These are phyloP conservation scores for Portevinia maculata DNA, from an alignment of 2,888 invertebrate genomes.

Conservation along the genomic window DNA sequence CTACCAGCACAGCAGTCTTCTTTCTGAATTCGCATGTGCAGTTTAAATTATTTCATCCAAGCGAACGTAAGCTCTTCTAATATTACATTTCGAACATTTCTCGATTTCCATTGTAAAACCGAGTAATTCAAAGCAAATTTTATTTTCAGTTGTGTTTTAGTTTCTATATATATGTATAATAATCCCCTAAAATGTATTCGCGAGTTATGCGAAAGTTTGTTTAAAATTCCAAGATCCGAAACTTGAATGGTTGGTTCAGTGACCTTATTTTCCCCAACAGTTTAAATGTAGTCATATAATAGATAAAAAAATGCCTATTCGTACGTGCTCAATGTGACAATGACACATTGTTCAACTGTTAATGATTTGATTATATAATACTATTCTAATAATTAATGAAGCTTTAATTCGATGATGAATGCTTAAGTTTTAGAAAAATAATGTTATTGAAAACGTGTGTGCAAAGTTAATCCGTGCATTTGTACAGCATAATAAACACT, in stretches of 20 bases:
- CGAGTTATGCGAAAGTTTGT: not conserved
- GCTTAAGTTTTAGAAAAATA: not conserved
- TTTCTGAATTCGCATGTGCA: conserved; percentile 63
- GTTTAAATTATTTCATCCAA: conserved; percentile 54
- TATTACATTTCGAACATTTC: conserved; percentile 34
- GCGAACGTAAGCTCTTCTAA: conserved; percentile 61
- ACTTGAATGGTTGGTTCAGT: conserved; percentile 44
- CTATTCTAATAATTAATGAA: not conserved
- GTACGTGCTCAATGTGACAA: conserved; percentile 19
- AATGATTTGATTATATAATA: conserved; percentile 59
- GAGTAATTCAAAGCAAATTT: conserved; percentile 27
- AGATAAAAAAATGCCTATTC: conserved; percentile 19
- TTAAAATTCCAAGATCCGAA: conserved; percentile 23
- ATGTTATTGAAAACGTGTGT: not conserved
- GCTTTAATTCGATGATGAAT: not conserved
- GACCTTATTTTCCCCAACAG: conserved; percentile 30
- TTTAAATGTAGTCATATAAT: conserved; percentile 48
- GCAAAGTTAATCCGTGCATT: not conserved
- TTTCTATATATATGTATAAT: not conserved
- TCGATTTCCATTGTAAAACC: conserved; percentile 32
- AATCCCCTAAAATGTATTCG: too few relatives aligned
- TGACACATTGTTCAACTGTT: too few relatives aligned
- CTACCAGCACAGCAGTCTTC: conserved; percentile 38
- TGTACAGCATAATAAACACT: not conserved
- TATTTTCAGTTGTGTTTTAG: conserved; percentile 27